phyloP scores from a whole-genome alignment of 1,140 invertebrate genomes.

The Ostrea denselamellosa region DNA sequence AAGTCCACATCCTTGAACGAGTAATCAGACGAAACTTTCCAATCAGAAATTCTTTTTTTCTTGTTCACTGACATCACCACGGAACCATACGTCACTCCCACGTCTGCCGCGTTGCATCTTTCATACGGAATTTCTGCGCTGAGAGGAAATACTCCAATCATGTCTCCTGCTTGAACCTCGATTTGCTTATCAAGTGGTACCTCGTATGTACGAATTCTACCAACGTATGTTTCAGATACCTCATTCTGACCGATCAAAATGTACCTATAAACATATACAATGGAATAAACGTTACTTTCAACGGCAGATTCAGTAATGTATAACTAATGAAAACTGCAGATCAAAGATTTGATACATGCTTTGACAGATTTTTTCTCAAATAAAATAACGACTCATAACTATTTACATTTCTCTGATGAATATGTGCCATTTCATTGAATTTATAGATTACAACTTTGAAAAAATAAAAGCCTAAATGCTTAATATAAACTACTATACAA shows the following conservation, averaged over 20 bases:
- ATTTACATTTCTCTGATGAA: too few species aligned
- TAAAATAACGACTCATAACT: too few species aligned
- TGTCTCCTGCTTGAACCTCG: neutral
- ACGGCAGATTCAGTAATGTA: too few species aligned
- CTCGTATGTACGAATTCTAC: neutral
- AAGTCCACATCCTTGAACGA: neutral
- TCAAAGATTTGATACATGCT: too few species aligned
- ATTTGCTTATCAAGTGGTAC: neutral
- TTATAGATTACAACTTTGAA: too few species aligned
- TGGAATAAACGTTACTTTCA: neutral
- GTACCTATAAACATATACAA: neutral
- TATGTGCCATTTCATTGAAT: too few species aligned
- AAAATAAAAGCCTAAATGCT: too few species aligned
- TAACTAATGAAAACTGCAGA: too few species aligned
- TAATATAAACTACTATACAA: too few species aligned
- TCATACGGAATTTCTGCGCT: neutral
- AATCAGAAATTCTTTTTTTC: neutral
- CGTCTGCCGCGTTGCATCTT: neutral
- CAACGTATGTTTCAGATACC: neutral
- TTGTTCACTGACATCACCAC: neutral
- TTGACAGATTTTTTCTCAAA: too few species aligned
- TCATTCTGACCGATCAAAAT: neutral
- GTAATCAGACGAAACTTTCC: neutral
- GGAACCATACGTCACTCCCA: neutral
- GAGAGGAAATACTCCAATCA: neutral